Evolutionary conservation across 1,140 invertebrate species (phyloP).

Genomic region (Lordiphosa mommai): DNA sequence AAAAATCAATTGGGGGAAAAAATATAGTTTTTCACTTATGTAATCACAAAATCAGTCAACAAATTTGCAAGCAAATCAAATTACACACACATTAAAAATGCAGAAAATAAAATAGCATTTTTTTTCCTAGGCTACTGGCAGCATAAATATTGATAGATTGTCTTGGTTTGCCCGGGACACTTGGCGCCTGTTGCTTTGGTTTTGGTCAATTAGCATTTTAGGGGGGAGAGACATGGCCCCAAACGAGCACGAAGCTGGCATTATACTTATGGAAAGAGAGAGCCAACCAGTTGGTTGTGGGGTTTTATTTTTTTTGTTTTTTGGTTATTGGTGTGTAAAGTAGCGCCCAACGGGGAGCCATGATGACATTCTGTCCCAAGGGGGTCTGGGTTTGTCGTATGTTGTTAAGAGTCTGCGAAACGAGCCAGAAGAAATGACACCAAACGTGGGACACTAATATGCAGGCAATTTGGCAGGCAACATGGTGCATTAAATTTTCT

Average conservation of each 20-base stretch:
- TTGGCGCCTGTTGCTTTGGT: slow-evolving; percentile 47
- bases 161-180: slow-evolving; percentile 17
- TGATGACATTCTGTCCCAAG: slow-evolving; percentile 43
- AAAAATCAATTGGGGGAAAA: slow-evolving; percentile 23
- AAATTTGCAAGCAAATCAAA: slow-evolving; percentile 67
- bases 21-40: slow-evolving; percentile 57
- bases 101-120: not conserved
- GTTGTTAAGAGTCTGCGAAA: slow-evolving; percentile 4
- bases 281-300: slow-evolving; percentile 21
- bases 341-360: slow-evolving; percentile 28
- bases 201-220: slow-evolving; percentile 61
- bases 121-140: slow-evolving; percentile 15
- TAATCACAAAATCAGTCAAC: slow-evolving; percentile 59
- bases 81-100: slow-evolving; percentile 52
- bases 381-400: no score
- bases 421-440: not conserved
- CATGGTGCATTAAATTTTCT: no score
- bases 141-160: slow-evolving; percentile 48
- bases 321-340: slow-evolving; percentile 34
- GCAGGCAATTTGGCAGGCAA: no score
- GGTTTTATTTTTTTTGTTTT: slow-evolving; percentile 2
- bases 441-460: no score
- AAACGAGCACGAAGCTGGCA: slow-evolving; percentile 51
- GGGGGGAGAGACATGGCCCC: slow-evolving; percentile 31
- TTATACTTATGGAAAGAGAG: slow-evolving; percentile 13